Evolutionary conservation across 37 sponge, comb jelly and placozoan genomes (phyloP).

Genomic region (Beroe ovata): DNA sequence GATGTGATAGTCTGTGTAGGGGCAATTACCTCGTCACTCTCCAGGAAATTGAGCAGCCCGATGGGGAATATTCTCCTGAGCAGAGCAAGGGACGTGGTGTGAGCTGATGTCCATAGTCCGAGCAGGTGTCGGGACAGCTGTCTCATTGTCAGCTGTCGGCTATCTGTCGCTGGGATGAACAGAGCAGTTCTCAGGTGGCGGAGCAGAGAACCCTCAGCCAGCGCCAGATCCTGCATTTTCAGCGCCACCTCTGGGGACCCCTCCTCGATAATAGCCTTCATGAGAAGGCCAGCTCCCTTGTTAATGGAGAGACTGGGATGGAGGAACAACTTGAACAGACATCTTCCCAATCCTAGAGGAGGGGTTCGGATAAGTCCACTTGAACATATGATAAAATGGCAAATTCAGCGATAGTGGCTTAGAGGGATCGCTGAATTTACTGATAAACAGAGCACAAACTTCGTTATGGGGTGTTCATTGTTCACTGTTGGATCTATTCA

Average conservation of each 20-base stretch:
- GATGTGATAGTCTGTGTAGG: neutral
- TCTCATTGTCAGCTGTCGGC: conserved; percentile 71
- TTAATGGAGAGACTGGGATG: conserved; percentile 95
- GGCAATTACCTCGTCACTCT: conserved; percentile 73
- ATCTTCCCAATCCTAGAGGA: conserved; percentile 75
- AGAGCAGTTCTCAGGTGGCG: conserved; percentile 93
- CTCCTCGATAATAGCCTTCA: conserved; percentile 98
- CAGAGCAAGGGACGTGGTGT: conserved; percentile 81
- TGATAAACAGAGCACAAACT: no score
- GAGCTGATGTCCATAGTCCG: conserved; percentile 88
- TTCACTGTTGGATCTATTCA: no score
- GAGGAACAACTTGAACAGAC: conserved; percentile 88
- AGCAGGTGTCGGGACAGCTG: conserved; percentile 93
- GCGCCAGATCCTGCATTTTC: conserved; percentile 96
- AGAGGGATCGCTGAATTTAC: no score
- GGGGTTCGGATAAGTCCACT: no score
- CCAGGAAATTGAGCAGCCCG: conserved; percentile 80
- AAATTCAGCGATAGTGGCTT: no score
- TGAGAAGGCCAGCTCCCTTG: conserved; percentile 94
- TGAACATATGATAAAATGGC: no score
- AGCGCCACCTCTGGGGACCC: conserved; percentile 81
- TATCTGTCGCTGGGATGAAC: conserved; percentile 86
- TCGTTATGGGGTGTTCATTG: no score
- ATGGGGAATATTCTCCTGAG: conserved; percentile 86
- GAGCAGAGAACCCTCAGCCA: conserved; percentile 95